These are phyloP conservation scores for Lycaena phlaeas DNA, from an alignment of 2,888 invertebrate genomes.

Conservation along the genomic window DNA sequence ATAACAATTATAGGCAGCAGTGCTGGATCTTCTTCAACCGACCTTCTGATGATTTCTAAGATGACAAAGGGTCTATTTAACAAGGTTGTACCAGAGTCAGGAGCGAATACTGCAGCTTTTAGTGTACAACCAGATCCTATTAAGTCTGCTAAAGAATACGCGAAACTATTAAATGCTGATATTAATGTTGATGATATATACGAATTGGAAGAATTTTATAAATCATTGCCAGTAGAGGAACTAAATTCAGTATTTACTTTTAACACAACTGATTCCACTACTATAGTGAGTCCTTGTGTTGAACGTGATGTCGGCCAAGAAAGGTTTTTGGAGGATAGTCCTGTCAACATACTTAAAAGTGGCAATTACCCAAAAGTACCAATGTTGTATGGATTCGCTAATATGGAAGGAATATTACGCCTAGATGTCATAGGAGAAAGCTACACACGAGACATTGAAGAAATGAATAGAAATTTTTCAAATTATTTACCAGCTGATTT, in stretches of 20 bases:
- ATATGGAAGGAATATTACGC: conserved; percentile 30
- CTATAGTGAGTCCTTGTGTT: conserved; percentile 24
- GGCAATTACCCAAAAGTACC: conserved; percentile 30
- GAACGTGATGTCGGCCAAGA: conserved; percentile 24
- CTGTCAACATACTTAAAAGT: conserved; percentile 27
- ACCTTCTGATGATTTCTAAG: not conserved
- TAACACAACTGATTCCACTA: not conserved
- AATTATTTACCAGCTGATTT: conserved; percentile 8
- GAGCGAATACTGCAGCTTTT: conserved; percentile 25
- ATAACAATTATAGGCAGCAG: conserved; percentile 28
- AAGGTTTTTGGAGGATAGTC: conserved; percentile 28
- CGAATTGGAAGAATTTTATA: not conserved
- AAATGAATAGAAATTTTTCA: conserved; percentile 6
- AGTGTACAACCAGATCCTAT: conserved; percentile 18
- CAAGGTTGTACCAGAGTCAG: conserved; percentile 13
- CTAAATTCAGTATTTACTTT: not conserved
- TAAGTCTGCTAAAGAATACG: not conserved
- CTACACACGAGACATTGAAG: conserved; percentile 23
- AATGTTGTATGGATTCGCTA: conserved; percentile 31
- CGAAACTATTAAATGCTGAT: not conserved
- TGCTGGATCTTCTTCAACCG: not conserved
- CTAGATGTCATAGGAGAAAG: not conserved
- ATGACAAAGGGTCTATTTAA: not conserved
- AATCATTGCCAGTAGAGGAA: not conserved
- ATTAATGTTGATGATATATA: not conserved